Evolutionary conservation across 92 coral and sea anemone species (phyloP), one percentile per base, ranked within the genome.

Genomic region (Anthopleura xanthogrammica): DNA sequence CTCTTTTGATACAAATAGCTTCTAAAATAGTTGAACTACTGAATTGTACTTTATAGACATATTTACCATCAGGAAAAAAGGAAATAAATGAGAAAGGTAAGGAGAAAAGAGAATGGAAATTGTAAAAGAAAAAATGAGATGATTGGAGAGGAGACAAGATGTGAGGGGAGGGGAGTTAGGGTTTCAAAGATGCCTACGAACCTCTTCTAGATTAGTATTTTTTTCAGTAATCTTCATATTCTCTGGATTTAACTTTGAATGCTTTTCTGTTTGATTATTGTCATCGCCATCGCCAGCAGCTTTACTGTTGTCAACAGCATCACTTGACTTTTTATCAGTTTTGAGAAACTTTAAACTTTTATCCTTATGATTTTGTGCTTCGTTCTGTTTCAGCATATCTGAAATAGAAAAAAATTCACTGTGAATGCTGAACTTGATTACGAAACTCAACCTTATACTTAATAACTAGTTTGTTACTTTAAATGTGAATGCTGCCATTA

Each of bases 341-440:
- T 40, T 75, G 16, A 54, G 56, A 75, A 72, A 82, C n/a, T 39
- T 56, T 40, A 72, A 60, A 16, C 54, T 62, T 73, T 78, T 82
- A 39, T 72, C 85, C 1, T 22, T 73, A 58, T 12, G 52, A 29
- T 12, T 52, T 75, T 50, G 17, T 7, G 36, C 16, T 41, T 41
- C 78, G 3, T 81, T 58, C 20, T 52, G 14, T 14, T 14, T 52
- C 19, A 29, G 6, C 2, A 17, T 10, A 79, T 19, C 74, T 58
- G 72, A 42, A 80, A 80, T 1, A 80, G 5, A 72, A 36, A 16
- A 17, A 36, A 4, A 62, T 29, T 62, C 2, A 3, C 70, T 62
- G 17, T 58, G 2, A 29, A 29, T 29, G 36, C 64, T 58, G 64
- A 58, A 19, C 0, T 58, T 4, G 17, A 58, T 19, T 14, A 58